phyloP scores from a whole-genome alignment of 2,797 vertebrate species.

The Onychomys arenicola region DNA sequence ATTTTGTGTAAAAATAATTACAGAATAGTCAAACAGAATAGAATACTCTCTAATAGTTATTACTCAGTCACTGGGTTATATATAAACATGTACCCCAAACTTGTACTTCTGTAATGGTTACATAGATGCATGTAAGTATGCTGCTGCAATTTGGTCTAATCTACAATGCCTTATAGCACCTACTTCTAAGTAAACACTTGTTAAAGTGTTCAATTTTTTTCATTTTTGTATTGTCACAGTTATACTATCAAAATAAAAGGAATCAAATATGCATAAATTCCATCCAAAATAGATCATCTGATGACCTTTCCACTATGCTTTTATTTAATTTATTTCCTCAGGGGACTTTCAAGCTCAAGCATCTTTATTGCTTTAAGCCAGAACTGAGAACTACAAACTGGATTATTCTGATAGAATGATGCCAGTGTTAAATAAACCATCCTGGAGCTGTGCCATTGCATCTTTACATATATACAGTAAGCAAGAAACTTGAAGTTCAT shows the following conservation, averaged over 20 bases:
- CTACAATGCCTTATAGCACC: neutral
- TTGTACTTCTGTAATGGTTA: constrained; percentile 43
- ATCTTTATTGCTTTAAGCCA: constrained; percentile 22
- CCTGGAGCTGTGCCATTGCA: neutral
- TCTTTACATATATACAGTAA: neutral
- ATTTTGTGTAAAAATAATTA: constrained; percentile 55
- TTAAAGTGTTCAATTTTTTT: constrained; percentile 54
- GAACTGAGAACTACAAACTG: constrained; percentile 21
- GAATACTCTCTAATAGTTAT: neutral
- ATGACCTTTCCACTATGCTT: constrained; percentile 1
- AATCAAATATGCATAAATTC: constrained; percentile 33
- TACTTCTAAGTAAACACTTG: constrained; percentile 50
- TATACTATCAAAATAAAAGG: constrained; percentile 33
- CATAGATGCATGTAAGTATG: neutral
- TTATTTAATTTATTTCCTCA: constrained; percentile 53
- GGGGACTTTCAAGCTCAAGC: constrained; percentile 26
- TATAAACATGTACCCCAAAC: constrained; percentile 22
- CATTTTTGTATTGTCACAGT: constrained; percentile 11
- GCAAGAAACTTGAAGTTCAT: constrained; percentile 4
- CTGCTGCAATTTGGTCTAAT: constrained; percentile 24
- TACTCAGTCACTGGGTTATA: constrained; percentile 14
- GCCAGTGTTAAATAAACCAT: neutral
- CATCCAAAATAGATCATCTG: constrained; percentile 36
- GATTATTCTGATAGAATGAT: constrained; percentile 35
- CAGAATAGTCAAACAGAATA: constrained; percentile 28